Percentiles rank a stretch among this genome's conserved stretches.
Conservation (phyloP, 2,888 invertebrate genomes). For the Clitarchus hookeri region DNA sequence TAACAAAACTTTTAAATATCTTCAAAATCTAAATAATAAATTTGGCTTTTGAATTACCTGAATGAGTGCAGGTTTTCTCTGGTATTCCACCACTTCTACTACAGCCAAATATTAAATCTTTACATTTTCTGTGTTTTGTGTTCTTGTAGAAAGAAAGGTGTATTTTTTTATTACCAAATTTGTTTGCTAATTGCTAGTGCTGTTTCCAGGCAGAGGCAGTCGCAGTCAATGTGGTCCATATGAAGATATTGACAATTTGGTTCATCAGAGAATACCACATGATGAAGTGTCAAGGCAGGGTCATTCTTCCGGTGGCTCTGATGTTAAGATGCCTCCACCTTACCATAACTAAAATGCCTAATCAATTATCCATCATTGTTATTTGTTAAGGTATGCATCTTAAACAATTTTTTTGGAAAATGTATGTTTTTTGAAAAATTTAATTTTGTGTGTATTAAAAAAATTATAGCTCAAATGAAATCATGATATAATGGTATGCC, state of each 20-base stretch:
- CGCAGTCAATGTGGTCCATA: conserved; percentile 33
- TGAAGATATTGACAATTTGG: conserved; percentile 34
- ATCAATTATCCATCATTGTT: background rate
- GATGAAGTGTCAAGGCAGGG: conserved; percentile 25
- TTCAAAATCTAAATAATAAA: too few species aligned
- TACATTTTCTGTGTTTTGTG: too few species aligned
- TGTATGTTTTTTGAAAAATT: too few species aligned
- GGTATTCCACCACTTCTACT: too few species aligned
- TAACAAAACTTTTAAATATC: too few species aligned
- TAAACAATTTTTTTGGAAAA: background rate
- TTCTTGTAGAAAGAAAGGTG: too few species aligned
- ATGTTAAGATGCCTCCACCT: conserved; percentile 34
- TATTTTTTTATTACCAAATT: background rate
- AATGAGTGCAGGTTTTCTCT: too few species aligned
- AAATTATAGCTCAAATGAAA: too few species aligned
- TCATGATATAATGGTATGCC: too few species aligned
- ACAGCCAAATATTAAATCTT: too few species aligned
- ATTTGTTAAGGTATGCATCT: background rate
- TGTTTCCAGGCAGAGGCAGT: conserved; percentile 29
- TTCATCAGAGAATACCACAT: conserved; percentile 34
- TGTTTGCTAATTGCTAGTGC: background rate
- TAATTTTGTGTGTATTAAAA: too few species aligned
- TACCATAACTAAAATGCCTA: conserved; percentile 30
- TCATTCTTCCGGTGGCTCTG: conserved; percentile 22
- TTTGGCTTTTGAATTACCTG: too few species aligned